A percentile compares a stretch with the other conserved stretches of the same genome.
phyloP scores from a whole-genome alignment of 1,140 invertebrate species.

The Drosophila varians region DNA sequence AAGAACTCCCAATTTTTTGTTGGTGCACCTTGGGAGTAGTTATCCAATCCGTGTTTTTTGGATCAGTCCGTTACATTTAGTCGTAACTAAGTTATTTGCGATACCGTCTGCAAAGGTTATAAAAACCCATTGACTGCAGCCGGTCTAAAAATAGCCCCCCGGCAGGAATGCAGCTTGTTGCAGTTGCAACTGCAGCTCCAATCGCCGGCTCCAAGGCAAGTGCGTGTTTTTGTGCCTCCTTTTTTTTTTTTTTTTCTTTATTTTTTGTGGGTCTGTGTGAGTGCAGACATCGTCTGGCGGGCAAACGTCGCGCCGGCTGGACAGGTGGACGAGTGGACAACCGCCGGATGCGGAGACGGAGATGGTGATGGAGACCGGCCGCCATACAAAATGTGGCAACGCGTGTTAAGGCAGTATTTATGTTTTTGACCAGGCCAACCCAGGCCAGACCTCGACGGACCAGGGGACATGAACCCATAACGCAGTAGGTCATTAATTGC shows the following conservation, averaged over 20 bases:
- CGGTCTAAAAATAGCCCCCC: constrained; percentile 70
- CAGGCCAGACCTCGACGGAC: too few species aligned
- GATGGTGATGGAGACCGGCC: constrained; percentile 15
- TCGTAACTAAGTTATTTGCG: constrained; percentile 45
- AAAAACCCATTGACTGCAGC: constrained; percentile 70
- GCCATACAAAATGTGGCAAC: constrained; percentile 71
- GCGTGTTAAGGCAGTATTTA: constrained; percentile 67
- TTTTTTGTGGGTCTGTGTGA: constrained; percentile 29
- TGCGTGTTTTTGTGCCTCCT: constrained; percentile 40
- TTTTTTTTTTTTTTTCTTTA: constrained; percentile 1
- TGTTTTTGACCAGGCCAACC: constrained; percentile 4
- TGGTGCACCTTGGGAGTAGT: constrained; percentile 2
- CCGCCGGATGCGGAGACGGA: constrained; percentile 21
- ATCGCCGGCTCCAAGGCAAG: constrained; percentile 36
- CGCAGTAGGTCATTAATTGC: constrained; percentile 81
- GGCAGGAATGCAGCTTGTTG: constrained; percentile 72
- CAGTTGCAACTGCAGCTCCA: constrained; percentile 23
- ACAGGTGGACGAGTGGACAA: constrained; percentile 24
- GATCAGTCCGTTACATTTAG: constrained; percentile 41
- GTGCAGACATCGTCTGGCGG: constrained; percentile 66
- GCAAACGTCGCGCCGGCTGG: constrained; percentile 34
- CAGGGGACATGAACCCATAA: constrained; percentile 52
- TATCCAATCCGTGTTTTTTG: neutral
- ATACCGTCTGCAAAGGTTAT: constrained; percentile 37
- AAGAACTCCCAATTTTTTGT: neutral